These are phyloP conservation scores for Tricholauxania praeusta DNA, from an alignment of 2,888 invertebrate genomes.

Conservation along the genomic window DNA sequence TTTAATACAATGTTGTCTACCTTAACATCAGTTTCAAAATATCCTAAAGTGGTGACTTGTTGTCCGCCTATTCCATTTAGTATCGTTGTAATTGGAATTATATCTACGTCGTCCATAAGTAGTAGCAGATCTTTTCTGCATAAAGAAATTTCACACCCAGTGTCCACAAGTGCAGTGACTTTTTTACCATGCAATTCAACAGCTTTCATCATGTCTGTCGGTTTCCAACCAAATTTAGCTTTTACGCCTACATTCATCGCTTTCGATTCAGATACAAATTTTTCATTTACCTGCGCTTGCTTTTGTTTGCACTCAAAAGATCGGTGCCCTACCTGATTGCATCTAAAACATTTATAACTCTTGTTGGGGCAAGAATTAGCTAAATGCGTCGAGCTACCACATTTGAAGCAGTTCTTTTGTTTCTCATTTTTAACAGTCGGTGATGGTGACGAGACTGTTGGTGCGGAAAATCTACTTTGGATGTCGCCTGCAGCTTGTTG, in stretches of 20 bases:
- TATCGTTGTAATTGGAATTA: no score
- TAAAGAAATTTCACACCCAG: no score
- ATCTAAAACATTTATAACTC: constrained; percentile 16
- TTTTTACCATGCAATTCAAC: neutral
- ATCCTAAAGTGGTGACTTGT: no score
- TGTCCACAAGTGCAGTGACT: no score
- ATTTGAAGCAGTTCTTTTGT: constrained; percentile 15
- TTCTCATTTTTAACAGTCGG: neutral
- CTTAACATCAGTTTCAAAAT: no score
- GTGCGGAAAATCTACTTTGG: neutral
- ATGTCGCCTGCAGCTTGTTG: constrained; percentile 19
- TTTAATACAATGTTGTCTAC: no score
- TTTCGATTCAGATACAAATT: neutral
- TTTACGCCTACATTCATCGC: neutral
- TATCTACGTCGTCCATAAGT: no score
- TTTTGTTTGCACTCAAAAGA: constrained; percentile 8
- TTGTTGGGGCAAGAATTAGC: neutral
- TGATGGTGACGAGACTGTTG: neutral
- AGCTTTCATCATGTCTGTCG: neutral
- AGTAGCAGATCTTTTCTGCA: no score
- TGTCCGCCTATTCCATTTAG: no score
- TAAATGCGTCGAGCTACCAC: neutral
- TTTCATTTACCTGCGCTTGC: no score
- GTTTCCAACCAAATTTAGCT: neutral
- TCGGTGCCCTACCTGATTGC: constrained; percentile 16